Evolutionary conservation across 2,888 invertebrate species (phyloP).

Genomic region (Crematogaster levior): DNA sequence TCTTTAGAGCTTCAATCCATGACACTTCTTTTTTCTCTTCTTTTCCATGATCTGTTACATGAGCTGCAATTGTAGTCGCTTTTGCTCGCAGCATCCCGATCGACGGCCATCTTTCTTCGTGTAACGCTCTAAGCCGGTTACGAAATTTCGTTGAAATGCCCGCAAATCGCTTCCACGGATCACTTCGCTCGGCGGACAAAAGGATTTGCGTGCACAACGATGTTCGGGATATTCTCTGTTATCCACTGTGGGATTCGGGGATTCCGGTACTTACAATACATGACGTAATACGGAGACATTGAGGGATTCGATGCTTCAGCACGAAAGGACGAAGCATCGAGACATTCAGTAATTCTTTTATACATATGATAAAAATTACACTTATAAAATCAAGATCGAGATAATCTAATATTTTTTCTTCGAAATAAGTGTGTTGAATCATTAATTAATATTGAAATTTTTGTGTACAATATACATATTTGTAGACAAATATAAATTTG

Average conservation of each 20-base stretch:
- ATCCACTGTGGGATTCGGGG: conserved; percentile 58
- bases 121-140: conserved; percentile 63
- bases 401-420: background rate
- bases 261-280: conserved; percentile 25
- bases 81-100: conserved; percentile 23
- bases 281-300: background rate
- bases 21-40: conserved; percentile 3
- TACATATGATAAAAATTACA: background rate
- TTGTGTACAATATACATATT: background rate
- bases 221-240: conserved; percentile 44
- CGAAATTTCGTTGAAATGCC: conserved; percentile 43
- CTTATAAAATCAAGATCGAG: background rate
- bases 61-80: background rate
- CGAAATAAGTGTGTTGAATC: background rate
- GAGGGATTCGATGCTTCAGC: background rate
- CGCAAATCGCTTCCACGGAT: conserved; percentile 57
- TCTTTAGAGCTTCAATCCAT: conserved; percentile 40
- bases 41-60: conserved; percentile 7
- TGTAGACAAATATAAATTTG: background rate
- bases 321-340: background rate
- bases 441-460: background rate
- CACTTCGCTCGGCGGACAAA: conserved; percentile 59
- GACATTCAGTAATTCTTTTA: background rate
- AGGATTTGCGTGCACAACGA: conserved; percentile 48
- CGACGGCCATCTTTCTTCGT: conserved; percentile 13